Conservation (phyloP, 2,888 invertebrate genomes). For the Neoascia interrupta region DNA sequence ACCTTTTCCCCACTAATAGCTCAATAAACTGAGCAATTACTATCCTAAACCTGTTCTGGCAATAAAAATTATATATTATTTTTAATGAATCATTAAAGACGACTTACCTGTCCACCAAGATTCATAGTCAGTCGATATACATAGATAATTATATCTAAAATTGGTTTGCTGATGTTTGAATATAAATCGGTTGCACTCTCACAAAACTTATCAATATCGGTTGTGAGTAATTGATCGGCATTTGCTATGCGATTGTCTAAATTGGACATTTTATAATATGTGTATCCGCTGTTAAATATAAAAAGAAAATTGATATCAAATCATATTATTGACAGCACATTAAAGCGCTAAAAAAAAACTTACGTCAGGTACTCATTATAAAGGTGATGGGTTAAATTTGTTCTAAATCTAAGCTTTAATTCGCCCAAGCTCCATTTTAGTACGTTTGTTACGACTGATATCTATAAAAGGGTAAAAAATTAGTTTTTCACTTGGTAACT, state of each 20-base stretch:
- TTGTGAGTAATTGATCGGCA: constrained; percentile 96
- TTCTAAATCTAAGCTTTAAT: constrained; percentile 93
- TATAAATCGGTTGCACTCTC: constrained; percentile 97
- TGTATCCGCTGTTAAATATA: constrained; percentile 87
- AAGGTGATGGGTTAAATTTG: constrained; percentile 91
- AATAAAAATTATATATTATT: no score
- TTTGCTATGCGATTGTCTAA: constrained; percentile 96
- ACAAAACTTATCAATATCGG: constrained; percentile 98
- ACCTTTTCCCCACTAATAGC: not conserved
- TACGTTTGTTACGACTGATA: constrained; percentile 95
- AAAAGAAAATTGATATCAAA: not conserved
- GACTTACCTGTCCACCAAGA: constrained; percentile 88
- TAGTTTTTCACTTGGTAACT: no score
- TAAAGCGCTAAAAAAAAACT: constrained; percentile 77
- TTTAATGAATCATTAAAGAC: not conserved
- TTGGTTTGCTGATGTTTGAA: constrained; percentile 96
- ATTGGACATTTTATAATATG: constrained; percentile 98
- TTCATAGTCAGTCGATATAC: constrained; percentile 92
- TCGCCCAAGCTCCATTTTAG: constrained; percentile 97
- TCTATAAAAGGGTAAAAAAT: constrained; percentile 82
- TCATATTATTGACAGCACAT: no score
- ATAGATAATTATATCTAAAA: constrained; percentile 96
- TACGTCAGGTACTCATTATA: constrained; percentile 96
- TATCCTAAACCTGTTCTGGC: no score
- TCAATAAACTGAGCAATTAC: no score